phyloP scores from a whole-genome alignment of 2,888 invertebrate species.

The Palloptera scutellata region DNA sequence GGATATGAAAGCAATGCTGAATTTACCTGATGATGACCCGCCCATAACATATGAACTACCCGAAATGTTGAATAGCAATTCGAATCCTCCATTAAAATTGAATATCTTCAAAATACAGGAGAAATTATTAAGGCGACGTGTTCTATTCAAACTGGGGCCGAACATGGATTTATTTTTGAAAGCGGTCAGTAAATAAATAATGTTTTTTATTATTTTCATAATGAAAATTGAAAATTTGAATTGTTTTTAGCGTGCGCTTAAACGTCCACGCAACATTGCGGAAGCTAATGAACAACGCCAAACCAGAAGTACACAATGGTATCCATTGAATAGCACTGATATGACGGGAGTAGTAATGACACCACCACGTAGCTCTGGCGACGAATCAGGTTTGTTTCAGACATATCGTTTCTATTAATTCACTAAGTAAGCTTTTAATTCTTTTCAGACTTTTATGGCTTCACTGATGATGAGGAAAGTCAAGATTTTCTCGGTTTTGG shows the following conservation, averaged over 20 bases:
- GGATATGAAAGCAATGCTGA: conserved; percentile 42
- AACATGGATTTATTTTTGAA: conserved; percentile 51
- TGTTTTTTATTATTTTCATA: not conserved
- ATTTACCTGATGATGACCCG: conserved; percentile 23
- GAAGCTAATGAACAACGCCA: conserved; percentile 8
- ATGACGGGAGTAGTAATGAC: conserved; percentile 35
- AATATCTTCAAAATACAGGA: conserved; percentile 50
- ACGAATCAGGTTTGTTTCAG: conserved; percentile 35
- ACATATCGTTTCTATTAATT: not conserved
- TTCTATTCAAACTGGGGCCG: conserved; percentile 45
- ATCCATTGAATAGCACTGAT: conserved; percentile 34
- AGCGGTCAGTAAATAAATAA: conserved; percentile 46
- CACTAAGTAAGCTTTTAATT: conserved; percentile 4
- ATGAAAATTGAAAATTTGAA: not conserved
- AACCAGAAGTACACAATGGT: conserved; percentile 31
- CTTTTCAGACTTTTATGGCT: conserved; percentile 45
- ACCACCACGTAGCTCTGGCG: conserved; percentile 38
- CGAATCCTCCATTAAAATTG: conserved; percentile 30
- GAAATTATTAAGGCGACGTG: conserved; percentile 40
- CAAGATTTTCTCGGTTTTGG: conserved; percentile 39
- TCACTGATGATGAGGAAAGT: conserved; percentile 37
- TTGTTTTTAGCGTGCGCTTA: conserved; percentile 36
- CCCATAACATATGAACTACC: conserved; percentile 37
- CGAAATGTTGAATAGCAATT: conserved; percentile 11
- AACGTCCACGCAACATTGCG: conserved; percentile 29